Evolutionary conservation across 2,113 vertebrate genomes (phyloP), one percentile per base, ranked within the genome.

Genomic region (Anoplopoma fimbria): DNA sequence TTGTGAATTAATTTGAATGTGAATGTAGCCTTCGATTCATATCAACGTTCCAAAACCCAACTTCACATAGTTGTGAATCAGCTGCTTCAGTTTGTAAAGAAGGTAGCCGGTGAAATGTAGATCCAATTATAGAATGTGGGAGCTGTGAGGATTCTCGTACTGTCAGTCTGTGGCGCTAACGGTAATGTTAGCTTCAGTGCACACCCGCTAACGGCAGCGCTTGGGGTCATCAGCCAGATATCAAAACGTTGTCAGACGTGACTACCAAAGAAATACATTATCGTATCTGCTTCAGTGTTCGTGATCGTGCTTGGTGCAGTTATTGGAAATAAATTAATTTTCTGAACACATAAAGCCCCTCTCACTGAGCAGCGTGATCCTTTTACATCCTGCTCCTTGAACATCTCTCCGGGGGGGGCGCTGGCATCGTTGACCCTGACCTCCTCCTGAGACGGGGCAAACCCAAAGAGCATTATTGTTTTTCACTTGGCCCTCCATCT

Each of bases 401-500:
- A 63, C 42, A 17, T 9, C 31, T 62, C 64, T 45, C 19, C 12
- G 10, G 14, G 9, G 21, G 31, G 23, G 12, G 40, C 7, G 21
- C 12, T 9, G 36, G 23, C 55, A 9, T 38, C 13, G 17, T 55
- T 53, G 69, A 45, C 73, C 31, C 13, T 42, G 55, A 64, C 64
- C 53, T 76, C 25, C 36, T 34, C 69, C 14, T 6, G 15, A 19
- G 12, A 4, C 9, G 1, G 21, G 68, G 31, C 57, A n/a, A 34
- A 29, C 31, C 3, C 21, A 42, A 63, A 63, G 27, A 19, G 9
- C 19, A 6, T 49, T 38, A 71, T 84, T 71, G 23, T 71, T 31
- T 53, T 57, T 79, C 47, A 21, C 27, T 82, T 62, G 65, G 62
- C 74, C 57, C 78, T 64, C 49, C 47, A 17, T 27, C 25, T 79